Percentiles rank a stretch among this genome's conserved stretches.
phyloP scores from a whole-genome alignment of 2,113 vertebrate species.

The Felis catus region DNA sequence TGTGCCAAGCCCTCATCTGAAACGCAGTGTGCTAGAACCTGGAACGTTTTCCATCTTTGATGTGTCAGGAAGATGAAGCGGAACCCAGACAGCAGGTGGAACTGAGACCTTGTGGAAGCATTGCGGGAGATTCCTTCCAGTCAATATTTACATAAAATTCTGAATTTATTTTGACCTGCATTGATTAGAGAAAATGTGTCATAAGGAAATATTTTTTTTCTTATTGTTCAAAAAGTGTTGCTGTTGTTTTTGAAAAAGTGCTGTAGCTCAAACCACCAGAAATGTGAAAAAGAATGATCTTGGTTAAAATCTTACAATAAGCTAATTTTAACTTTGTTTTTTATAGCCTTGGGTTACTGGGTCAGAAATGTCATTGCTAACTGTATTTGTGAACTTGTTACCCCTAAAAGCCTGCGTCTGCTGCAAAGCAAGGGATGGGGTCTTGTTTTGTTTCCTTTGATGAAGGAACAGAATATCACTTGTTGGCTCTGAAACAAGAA shows the following conservation, averaged over 20 bases:
- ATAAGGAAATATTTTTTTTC: not conserved
- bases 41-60: slow-evolving; percentile 22
- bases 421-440: not conserved
- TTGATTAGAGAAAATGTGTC: slow-evolving; percentile 52
- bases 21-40: not conserved
- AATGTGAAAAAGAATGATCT: slow-evolving; percentile 9
- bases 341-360: not conserved
- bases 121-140: slow-evolving; percentile 9
- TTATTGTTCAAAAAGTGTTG: slow-evolving; percentile 37
- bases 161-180: slow-evolving; percentile 22
- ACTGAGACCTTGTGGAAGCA: not conserved
- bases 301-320: not conserved
- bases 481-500: slow-evolving; percentile 53
- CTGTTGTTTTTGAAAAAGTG: slow-evolving; percentile 12
- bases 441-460: slow-evolving; percentile 64
- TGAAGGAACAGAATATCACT: slow-evolving; percentile 49
- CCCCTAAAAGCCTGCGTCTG: not conserved
- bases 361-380: slow-evolving; percentile 52
- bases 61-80: slow-evolving; percentile 6
- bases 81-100: not conserved
- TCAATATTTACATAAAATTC: slow-evolving; percentile 9
- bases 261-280: not conserved
- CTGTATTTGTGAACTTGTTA: not conserved
- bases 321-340: slow-evolving; percentile 53
- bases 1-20: slow-evolving; percentile 8